Evolutionary conservation across 64 coral and sea anemone genomes (phyloP), one percentile per base, ranked within the genome.

Genomic region (Orbicella faveolata): DNA sequence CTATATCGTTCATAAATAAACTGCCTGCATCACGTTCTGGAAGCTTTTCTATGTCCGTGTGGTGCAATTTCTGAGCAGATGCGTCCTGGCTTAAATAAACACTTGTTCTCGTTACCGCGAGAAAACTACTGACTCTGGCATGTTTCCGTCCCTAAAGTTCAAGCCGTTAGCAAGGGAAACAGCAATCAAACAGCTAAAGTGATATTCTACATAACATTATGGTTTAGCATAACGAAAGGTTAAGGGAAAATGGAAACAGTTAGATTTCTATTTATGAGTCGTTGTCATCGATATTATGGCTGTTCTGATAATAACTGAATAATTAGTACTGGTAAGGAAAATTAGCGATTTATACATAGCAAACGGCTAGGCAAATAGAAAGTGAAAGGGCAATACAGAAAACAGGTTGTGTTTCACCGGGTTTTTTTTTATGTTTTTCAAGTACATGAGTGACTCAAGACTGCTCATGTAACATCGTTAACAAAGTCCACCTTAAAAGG

Each of bases 1-100:
- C 62, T 67, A 67, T 83, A 81, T 67, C 18, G 16, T 57, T 59
- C 36, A 83, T 19, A 41, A 68, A 68, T 44, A 39, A 83, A 83
- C 61, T 44, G 36, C 80, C 63, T n/a, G 61, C 1, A 39, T 68
- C 77, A 14, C 57, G 23, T 79, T 1, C 0, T 57, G 9, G 6
- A 11, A 21, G 34, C 35, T 39, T 23, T 36, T 34, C 34, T 36
- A 10, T 21, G 21, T 23, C n/a, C 67, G 21, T 9, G 67, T 70
- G 21, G n/a, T 25, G 21, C 25, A 10, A 70, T 70, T 26, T 70
- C 67, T 70, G 1, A 5, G 67, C 25, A 23, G 10, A 70, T n/a
- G n/a, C 4, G 21, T 11, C 25, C 44, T 30, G 30, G 30, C 30
- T 48, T 48, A 6, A 48, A 48, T 48, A 48, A 48, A 48, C 44